phyloP scores from a whole-genome alignment of 1,140 invertebrate genomes.

The Amphibalanus amphitrite region DNA sequence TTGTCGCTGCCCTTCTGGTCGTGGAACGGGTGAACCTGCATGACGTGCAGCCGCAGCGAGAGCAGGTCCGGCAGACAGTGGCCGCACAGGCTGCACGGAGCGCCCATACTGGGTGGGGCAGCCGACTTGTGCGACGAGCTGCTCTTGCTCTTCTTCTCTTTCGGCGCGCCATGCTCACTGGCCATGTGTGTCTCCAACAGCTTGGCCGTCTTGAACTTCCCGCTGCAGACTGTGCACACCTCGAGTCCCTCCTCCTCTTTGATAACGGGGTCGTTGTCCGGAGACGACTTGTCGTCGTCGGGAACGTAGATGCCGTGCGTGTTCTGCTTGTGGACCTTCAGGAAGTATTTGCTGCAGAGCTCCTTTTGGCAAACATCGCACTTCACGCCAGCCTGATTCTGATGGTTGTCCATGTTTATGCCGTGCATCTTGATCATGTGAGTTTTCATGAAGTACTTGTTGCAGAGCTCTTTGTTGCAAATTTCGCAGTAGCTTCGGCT shows the following conservation, averaged over 20 bases:
- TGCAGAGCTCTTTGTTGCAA: slow-evolving; percentile 97
- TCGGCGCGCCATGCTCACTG: slow-evolving; percentile 56
- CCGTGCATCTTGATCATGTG: slow-evolving; percentile 99
- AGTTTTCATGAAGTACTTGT: slow-evolving; percentile 99
- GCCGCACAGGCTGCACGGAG: slow-evolving; percentile 32
- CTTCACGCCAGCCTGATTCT: slow-evolving; percentile 73
- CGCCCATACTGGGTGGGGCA: slow-evolving; percentile 13
- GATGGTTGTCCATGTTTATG: slow-evolving; percentile 73
- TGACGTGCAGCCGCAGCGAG: slow-evolving; percentile 35
- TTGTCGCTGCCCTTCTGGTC: slow-evolving; percentile 7
- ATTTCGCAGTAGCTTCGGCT: slow-evolving; percentile 85
- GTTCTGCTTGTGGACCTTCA: slow-evolving; percentile 92
- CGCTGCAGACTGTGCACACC: slow-evolving; percentile 67
- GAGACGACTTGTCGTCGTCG: slow-evolving; percentile 19
- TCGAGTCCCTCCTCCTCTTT: slow-evolving; percentile 35
- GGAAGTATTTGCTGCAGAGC: slow-evolving; percentile 91
- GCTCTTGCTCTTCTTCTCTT: slow-evolving; percentile 18
- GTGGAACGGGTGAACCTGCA: slow-evolving; percentile 29
- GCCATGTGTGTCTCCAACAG: slow-evolving; percentile 76
- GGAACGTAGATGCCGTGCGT: slow-evolving; percentile 85
- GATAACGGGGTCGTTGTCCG: slow-evolving; percentile 21
- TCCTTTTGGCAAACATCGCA: slow-evolving; percentile 97
- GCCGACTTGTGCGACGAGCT: slow-evolving; percentile 14
- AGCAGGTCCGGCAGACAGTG: slow-evolving; percentile 31
- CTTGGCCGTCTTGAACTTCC: slow-evolving; percentile 72